Base-by-base conservation (phyloP, 2,888 invertebrate genomes). In the Ormyrus labotus region DNA sequence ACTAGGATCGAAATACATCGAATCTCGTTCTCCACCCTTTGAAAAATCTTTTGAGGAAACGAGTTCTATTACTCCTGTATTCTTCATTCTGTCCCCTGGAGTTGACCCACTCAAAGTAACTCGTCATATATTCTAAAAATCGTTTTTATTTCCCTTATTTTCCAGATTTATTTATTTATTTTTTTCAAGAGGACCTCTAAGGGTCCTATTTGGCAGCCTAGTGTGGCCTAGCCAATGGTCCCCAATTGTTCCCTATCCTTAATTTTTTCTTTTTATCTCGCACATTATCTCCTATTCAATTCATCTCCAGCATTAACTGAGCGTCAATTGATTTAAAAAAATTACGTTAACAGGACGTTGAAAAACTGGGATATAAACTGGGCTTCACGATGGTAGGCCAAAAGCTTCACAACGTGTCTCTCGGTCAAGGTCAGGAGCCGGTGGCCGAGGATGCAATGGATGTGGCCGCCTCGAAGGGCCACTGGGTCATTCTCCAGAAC, bases 401-500 rank as follows among this genome's bases (percentile, higher is more conserved):
- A 82, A 98, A 96, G 89, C 96, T 98, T 90, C 97, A 98, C 91
- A 98, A 96, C 86, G 96, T 98, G 4, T 98, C 98, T 0, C 91
- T 98, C 55, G 98, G 98, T 0, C 98, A 98, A 91, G 98, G 98
- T 0, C 98, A 98, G 89, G 98, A 98, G 91, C 92, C 95, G 2
- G 96, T 98, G 0, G 98, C 98, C 0, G 98, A 98, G 89, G 93
- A 94, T 83, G 96, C 97, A 0, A 95, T 98, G 93, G 94, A 95
- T 67, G 88, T 94, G 0, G 96, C 97, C 0, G 96, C 97, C 0
- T 95, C 96, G 0, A 88, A 93, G 57, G 85, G 86, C 13, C 96
- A 98, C 87, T 98, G 98, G 98, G 98, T 98, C 19, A 96, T 98
- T 79, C 91, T 98, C 64, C 95, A 98, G 92, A 98, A 98, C 90